Evolutionary conservation across 2,888 invertebrate genomes (phyloP), one percentile per base, ranked within the genome.

Genomic region (Coecobrya sp.): DNA sequence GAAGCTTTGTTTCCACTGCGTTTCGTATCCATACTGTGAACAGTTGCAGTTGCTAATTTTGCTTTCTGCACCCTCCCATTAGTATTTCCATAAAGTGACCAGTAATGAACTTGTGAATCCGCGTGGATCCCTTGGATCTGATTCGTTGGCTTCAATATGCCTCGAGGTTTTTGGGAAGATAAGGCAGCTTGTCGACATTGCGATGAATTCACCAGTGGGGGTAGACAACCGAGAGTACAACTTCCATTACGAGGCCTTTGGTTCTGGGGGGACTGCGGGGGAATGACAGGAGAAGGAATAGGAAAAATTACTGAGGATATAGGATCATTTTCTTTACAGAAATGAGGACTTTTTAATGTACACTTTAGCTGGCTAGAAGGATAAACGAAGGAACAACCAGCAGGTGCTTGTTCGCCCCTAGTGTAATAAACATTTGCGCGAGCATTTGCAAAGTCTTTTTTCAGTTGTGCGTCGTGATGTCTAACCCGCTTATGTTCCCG

Each of bases 371-470:
- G n/a, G n/a, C n/a, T n/a, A n/a, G n/a, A n/a, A n/a, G n/a, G n/a
- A n/a, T n/a, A n/a, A n/a, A n/a, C n/a, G n/a, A n/a, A n/a, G n/a
- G n/a, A n/a, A n/a, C n/a, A n/a, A n/a, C n/a, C n/a, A n/a, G 2
- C 49, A 49, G 81, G 81, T 19, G 36, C 52, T 13, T 3, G 36
- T n/a, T n/a, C 59, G 19, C 82, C 59, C 8, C 8, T 11, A 0
- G 4, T 3, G 0, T n/a, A 0, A 19, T 30, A 59, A 0, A 68
- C 81, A 22, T n/a, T n/a, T 13, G 19, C 49, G 22, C 81, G 88
- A 7, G 49, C 81, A 19, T 25, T 22, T 1, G 25, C 5, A 87
- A 87, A 87, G 4, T 87, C n/a, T 45, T n/a, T 10, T 42, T 62
- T 59, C 13, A 87, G 16, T n/a, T 42, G 76, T 42, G 5, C 42